Base-by-base conservation (phyloP, 92 coral and sea anemone genomes). In the Porites rus region DNA sequence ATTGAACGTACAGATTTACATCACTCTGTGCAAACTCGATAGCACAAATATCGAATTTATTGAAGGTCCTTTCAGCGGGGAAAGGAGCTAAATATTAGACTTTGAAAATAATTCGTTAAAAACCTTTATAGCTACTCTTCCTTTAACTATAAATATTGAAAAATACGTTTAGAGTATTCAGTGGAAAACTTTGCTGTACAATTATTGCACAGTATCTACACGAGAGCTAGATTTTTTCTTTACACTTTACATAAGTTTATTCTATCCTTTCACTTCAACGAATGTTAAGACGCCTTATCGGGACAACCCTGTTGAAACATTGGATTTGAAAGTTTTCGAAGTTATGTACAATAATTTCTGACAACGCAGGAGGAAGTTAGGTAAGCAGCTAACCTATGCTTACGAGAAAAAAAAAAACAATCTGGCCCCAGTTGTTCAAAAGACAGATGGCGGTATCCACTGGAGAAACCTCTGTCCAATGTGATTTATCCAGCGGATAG, bases 101-200 rank as follows among this genome's bases (percentile, higher is more conserved):
- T 89, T 91, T 94, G 98, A 94, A 93, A 94, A 94, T 94, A 94
- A 94, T 92, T 90, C 98, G 83, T 91, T 94, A 88, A 94, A 94
- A 94, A 94, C 89, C 92, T 76, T 90, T 56, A 56, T 56, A 86
- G 88, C 95, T 92, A 86, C 84, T 85, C 83, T 87, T 90, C 91
- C 82, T 87, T 78, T 86, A 83, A 70, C 93, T 94, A 93, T 94
- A 94, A 94, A 94, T 94, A 94, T 91, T 90, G 95, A 94, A 94
- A 94, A 91, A 94, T 89, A 94, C 88, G 93, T 88, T 88, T 87
- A 92, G 88, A 38, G 78, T 85, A 77, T 88, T 38, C 46, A 38
- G 46, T 91, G 91, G 80, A 84, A 92, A 90, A 92, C 93, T 77
- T 75, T 81, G 88, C 86, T 88, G 92, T 93, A 88, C 89, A 87